These are phyloP conservation scores for Fukomys damarensis DNA, from an alignment of 2,113 vertebrate species.

Conservation along the genomic window DNA sequence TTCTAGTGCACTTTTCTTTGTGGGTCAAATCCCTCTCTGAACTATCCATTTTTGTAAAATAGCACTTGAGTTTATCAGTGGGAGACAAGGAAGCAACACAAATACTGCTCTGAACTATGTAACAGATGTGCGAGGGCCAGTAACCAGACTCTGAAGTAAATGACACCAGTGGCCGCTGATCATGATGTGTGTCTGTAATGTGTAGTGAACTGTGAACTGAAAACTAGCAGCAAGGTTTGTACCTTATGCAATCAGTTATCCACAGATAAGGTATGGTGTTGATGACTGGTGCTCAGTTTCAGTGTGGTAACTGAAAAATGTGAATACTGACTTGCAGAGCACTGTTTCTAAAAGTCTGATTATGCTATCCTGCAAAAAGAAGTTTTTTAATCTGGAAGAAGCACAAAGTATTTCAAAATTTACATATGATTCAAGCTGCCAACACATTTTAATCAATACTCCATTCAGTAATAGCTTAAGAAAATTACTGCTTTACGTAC, in stretches of 20 bases:
- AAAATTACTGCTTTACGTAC: constrained; percentile 27
- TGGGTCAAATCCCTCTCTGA: background rate
- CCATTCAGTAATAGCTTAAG: background rate
- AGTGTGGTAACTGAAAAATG: background rate
- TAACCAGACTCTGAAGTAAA: background rate
- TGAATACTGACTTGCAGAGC: background rate
- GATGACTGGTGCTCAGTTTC: background rate
- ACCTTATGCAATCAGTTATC: background rate
- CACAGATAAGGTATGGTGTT: background rate
- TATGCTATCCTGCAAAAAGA: background rate
- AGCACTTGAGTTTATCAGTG: background rate
- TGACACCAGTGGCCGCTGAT: background rate
- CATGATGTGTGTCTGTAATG: background rate
- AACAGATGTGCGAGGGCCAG: background rate
- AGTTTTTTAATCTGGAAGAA: background rate
- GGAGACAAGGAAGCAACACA: background rate
- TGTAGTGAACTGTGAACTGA: background rate
- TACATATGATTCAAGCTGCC: background rate
- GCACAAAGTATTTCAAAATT: background rate
- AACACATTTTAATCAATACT: constrained; percentile 12
- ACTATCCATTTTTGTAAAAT: background rate
- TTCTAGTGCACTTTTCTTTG: background rate
- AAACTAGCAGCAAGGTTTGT: background rate
- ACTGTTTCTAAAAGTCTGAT: background rate
- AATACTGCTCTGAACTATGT: background rate